phyloP scores from a whole-genome alignment of 2,113 vertebrate species.

The Mystacornis crossleyi region DNA sequence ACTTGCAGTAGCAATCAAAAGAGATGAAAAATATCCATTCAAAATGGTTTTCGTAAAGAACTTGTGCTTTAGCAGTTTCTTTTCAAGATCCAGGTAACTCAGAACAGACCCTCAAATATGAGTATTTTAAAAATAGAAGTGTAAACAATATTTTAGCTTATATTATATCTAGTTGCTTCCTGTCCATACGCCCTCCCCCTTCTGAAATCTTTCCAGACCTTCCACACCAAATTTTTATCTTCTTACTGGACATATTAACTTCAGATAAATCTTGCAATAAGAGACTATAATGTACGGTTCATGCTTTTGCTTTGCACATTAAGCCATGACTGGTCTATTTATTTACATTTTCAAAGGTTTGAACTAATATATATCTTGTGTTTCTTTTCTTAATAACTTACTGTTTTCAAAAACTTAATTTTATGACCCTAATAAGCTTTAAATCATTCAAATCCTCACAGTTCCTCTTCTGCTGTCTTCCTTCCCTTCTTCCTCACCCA shows the following conservation, averaged over 20 bases:
- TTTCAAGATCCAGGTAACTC: neutral
- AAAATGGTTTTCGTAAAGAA: neutral
- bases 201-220: neutral
- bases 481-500: neutral
- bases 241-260: neutral
- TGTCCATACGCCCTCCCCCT: neutral
- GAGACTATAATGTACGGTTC: neutral
- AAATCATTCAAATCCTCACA: neutral
- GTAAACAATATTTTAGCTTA: neutral
- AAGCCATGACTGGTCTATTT: neutral
- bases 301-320: neutral
- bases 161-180: neutral
- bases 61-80: neutral
- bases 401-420: neutral
- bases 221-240: neutral
- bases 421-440: neutral
- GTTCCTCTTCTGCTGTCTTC: neutral
- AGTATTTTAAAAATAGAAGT: neutral
- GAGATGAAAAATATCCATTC: neutral
- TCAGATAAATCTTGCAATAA: neutral
- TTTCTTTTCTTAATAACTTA: neutral
- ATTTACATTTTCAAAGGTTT: neutral
- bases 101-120: neutral
- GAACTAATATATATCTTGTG: neutral
- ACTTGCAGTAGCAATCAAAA: neutral